These are phyloP conservation scores for Muscina levida DNA, from an alignment of 2,888 invertebrate species.

Conservation along the genomic window DNA sequence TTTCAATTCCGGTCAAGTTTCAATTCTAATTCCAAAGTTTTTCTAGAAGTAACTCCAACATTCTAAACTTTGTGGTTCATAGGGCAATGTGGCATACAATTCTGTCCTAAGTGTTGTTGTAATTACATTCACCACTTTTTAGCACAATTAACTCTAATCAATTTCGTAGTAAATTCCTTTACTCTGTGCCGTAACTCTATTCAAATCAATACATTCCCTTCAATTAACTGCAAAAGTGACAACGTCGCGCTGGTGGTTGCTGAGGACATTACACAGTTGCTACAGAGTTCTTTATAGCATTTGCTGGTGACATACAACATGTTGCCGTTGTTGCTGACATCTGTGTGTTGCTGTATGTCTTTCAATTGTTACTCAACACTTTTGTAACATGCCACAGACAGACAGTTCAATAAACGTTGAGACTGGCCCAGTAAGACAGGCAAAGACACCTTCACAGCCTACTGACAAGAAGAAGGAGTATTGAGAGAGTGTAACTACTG, in stretches of 20 bases:
- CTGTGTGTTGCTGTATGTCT: slow-evolving; percentile 51
- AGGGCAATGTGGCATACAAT: no score
- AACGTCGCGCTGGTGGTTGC: slow-evolving; percentile 29
- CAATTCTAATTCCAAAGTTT: no score
- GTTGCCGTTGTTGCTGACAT: slow-evolving; percentile 7
- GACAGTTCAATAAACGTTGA: slow-evolving; percentile 35
- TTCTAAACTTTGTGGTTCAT: no score
- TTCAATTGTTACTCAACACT: slow-evolving; percentile 64
- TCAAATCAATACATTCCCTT: slow-evolving; percentile 10
- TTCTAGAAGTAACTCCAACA: no score
- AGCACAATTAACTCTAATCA: no score
- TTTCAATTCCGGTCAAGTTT: no score
- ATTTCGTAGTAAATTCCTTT: no score
- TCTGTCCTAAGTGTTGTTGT: no score
- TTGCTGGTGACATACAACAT: slow-evolving; percentile 58
- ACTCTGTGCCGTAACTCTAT: not conserved
- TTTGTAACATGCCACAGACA: slow-evolving; percentile 48
- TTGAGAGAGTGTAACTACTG: not conserved
- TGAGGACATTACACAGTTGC: not conserved
- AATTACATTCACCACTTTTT: no score
- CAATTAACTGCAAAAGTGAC: slow-evolving; percentile 25
- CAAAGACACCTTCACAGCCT: no score
- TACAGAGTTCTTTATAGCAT: slow-evolving; percentile 54
- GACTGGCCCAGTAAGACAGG: slow-evolving; percentile 39
- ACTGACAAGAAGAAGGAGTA: no score